These are phyloP conservation scores for Grammomys surdaster DNA, from an alignment of 2,113 vertebrate genomes.

Conservation along the genomic window DNA sequence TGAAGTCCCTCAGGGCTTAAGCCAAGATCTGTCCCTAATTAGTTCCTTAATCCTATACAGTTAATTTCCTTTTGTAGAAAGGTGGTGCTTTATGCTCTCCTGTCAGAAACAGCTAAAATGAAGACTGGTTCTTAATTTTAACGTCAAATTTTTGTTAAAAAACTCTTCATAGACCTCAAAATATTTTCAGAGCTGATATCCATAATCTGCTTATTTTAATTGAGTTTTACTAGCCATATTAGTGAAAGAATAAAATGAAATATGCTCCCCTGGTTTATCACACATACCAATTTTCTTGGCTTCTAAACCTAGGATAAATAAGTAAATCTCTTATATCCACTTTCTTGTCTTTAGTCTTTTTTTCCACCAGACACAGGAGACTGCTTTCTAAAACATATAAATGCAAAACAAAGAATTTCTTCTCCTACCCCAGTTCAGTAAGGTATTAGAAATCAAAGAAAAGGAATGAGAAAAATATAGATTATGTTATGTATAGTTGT, in stretches of 20 bases:
- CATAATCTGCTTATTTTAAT: neutral
- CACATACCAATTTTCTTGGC: neutral
- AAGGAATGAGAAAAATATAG: neutral
- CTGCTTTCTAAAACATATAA: neutral
- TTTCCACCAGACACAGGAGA: neutral
- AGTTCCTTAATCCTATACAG: slow-evolving; percentile 20
- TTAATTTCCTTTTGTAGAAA: slow-evolving; percentile 47
- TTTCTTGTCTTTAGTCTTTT: slow-evolving; percentile 23
- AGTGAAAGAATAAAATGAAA: slow-evolving; percentile 34
- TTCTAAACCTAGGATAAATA: neutral
- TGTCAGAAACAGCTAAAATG: slow-evolving; percentile 2
- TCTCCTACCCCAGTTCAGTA: neutral
- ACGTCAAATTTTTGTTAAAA: neutral
- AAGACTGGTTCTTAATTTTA: neutral
- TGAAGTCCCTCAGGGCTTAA: neutral
- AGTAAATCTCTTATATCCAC: neutral
- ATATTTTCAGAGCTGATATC: neutral
- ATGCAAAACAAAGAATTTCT: neutral
- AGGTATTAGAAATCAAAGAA: neutral
- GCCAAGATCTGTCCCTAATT: slow-evolving; percentile 38
- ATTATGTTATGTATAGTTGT: neutral
- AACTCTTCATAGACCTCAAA: neutral
- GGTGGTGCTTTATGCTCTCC: neutral
- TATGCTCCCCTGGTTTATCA: neutral
- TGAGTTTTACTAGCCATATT: neutral